Evolutionary conservation across 2,113 vertebrate species (phyloP).

Genomic region (Poeciliopsis retropinna): DNA sequence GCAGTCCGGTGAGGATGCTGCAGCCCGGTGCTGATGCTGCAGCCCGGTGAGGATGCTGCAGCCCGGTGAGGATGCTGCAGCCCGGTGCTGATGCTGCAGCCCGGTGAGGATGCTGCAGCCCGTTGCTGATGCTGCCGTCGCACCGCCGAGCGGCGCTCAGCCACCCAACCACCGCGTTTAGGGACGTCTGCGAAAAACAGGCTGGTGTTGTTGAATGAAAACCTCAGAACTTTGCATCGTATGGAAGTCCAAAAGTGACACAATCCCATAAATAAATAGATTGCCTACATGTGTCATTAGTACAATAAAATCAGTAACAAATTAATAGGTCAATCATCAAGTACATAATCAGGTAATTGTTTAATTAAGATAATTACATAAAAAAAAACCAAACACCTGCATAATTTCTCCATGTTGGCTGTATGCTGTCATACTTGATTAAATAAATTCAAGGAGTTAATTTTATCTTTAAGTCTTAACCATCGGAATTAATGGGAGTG

Average conservation of each 20-base stretch:
- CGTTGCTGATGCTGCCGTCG: conserved; percentile 34
- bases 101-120: conserved; percentile 12
- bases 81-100: conserved; percentile 53
- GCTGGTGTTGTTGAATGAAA: background rate
- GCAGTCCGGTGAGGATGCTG: no score
- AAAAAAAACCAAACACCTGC: background rate
- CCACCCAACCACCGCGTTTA: background rate
- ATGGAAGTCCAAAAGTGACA: background rate
- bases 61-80: conserved; percentile 12
- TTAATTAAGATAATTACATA: background rate
- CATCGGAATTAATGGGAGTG: no score
- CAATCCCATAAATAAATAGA: background rate
- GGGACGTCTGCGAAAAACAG: background rate
- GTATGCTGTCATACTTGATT: no score
- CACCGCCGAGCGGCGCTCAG: conserved; percentile 16
- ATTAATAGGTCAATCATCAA: background rate
- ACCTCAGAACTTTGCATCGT: background rate
- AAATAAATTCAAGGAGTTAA: no score
- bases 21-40: no score
- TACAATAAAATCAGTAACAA: background rate
- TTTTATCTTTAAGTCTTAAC: no score
- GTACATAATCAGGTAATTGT: background rate
- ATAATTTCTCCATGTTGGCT: background rate
- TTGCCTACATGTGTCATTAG: no score
- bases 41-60: no score